Percentiles rank a stretch among this genome's conserved stretches.
phyloP scores from a whole-genome alignment of 2,113 vertebrate species.

The Notothenia rossii region DNA sequence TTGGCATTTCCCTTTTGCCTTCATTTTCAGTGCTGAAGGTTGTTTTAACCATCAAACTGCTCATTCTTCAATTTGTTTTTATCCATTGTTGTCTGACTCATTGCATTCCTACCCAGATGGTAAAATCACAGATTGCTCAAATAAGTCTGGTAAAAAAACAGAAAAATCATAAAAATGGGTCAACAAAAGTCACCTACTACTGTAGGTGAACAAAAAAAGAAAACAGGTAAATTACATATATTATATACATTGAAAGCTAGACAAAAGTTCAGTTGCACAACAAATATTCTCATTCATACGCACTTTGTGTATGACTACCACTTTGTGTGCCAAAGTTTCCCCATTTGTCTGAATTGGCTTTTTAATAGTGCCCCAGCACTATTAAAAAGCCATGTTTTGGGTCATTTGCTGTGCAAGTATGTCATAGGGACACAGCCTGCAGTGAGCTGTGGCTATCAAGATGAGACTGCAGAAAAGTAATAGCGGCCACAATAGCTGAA shows the following conservation, averaged over 20 bases:
- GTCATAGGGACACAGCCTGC: conserved; percentile 65
- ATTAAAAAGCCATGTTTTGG: conserved; percentile 43
- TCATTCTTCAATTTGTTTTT: neutral
- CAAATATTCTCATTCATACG: conserved; percentile 44
- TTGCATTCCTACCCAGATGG: neutral
- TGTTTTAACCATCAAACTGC: neutral
- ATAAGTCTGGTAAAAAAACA: neutral
- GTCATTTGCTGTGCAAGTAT: conserved; percentile 64
- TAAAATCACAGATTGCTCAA: neutral
- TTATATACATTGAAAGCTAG: conserved; percentile 27
- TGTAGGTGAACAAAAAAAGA: neutral
- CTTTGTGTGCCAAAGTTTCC: conserved; percentile 51
- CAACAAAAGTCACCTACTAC: neutral
- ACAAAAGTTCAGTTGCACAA: neutral
- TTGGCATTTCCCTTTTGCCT: too few species aligned
- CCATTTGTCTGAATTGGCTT: conserved; percentile 64
- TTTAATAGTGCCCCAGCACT: conserved; percentile 54
- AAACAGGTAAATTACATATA: neutral
- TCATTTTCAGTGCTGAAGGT: too few species aligned
- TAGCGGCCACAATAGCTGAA: conserved; percentile 57
- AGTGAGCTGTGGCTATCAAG: conserved; percentile 72
- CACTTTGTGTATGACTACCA: conserved; percentile 57
- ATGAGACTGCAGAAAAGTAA: conserved; percentile 70
- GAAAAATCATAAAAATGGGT: neutral
- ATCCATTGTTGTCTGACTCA: neutral